These are phyloP conservation scores for Austrolebias charrua DNA, from an alignment of 2,797 vertebrate genomes.

Conservation along the genomic window DNA sequence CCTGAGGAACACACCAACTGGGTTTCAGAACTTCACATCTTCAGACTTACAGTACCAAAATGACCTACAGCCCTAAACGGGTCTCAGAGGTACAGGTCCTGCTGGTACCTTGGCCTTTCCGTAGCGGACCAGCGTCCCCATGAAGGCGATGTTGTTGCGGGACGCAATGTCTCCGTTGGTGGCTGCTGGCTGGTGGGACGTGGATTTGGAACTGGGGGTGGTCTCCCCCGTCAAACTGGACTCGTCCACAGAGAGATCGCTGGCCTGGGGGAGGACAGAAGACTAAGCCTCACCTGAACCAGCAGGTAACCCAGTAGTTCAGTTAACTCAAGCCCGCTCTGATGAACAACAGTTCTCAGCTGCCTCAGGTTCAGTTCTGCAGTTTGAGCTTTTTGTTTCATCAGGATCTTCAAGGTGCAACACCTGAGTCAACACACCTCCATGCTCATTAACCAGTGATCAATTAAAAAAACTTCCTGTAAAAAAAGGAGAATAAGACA, in stretches of 20 bases:
- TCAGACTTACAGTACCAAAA: not conserved
- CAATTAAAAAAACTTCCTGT: too few species aligned
- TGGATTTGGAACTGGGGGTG: conserved; percentile 88
- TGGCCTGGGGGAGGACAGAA: conserved; percentile 74
- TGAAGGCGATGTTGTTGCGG: conserved; percentile 94
- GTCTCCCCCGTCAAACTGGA: conserved; percentile 97
- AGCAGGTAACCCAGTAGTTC: not conserved
- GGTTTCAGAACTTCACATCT: not conserved
- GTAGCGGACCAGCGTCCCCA: conserved; percentile 95
- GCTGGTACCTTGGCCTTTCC: conserved; percentile 92
- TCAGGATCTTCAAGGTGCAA: too few species aligned
- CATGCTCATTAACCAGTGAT: too few species aligned
- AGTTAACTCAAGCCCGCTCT: too few species aligned
- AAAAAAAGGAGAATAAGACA: not conserved
- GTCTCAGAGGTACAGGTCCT: not conserved
- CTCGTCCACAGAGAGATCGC: conserved; percentile 91
- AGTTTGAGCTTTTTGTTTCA: too few species aligned
- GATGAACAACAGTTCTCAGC: too few species aligned
- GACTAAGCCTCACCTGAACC: too few species aligned
- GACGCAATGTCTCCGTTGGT: conserved; percentile 91
- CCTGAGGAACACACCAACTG: conserved; percentile 72
- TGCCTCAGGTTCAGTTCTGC: too few species aligned
- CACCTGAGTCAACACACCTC: too few species aligned
- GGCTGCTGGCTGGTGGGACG: conserved; percentile 79
- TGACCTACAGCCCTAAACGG: too few species aligned